Percentiles rank a stretch among this genome's conserved stretches.
phyloP scores from a whole-genome alignment of 1,140 invertebrate genomes.

The Globodera rostochiensis region DNA sequence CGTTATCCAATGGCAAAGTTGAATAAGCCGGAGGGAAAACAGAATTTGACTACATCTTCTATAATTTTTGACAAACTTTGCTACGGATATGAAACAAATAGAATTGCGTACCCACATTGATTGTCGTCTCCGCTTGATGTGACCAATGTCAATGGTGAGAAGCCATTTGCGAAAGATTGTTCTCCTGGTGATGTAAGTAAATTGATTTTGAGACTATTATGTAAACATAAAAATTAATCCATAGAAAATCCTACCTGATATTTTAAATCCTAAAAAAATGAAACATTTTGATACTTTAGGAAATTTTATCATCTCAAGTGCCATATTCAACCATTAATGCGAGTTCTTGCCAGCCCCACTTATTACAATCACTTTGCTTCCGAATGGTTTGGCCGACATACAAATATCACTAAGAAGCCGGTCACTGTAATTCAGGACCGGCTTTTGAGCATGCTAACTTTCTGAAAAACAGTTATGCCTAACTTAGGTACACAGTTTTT shows the following conservation, averaged over 20 bases:
- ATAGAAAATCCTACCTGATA: neutral
- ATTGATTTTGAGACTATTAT: constrained; percentile 16
- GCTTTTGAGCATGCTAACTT: too few species aligned
- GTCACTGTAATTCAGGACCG: too few species aligned
- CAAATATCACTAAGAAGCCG: constrained; percentile 24
- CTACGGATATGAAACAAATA: neutral
- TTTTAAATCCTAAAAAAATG: constrained; percentile 7
- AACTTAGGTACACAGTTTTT: neutral
- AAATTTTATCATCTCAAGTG: constrained; percentile 7
- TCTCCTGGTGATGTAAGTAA: constrained; percentile 10
- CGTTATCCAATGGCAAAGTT: neutral
- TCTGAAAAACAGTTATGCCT: too few species aligned
- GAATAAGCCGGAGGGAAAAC: neutral
- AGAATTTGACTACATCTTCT: neutral
- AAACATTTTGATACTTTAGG: constrained; percentile 2
- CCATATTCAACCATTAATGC: constrained; percentile 45
- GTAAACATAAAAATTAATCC: neutral
- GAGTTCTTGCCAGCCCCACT: constrained; percentile 59
- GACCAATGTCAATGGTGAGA: neutral
- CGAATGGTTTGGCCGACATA: constrained; percentile 42
- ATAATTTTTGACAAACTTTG: neutral
- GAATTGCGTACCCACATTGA: too few species aligned
- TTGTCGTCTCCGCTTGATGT: neutral
- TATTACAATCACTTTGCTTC: constrained; percentile 54
- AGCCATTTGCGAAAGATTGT: neutral